These are phyloP conservation scores for Ptychochromis oligacanthus DNA, from an alignment of 2,113 vertebrate species.

Conservation along the genomic window DNA sequence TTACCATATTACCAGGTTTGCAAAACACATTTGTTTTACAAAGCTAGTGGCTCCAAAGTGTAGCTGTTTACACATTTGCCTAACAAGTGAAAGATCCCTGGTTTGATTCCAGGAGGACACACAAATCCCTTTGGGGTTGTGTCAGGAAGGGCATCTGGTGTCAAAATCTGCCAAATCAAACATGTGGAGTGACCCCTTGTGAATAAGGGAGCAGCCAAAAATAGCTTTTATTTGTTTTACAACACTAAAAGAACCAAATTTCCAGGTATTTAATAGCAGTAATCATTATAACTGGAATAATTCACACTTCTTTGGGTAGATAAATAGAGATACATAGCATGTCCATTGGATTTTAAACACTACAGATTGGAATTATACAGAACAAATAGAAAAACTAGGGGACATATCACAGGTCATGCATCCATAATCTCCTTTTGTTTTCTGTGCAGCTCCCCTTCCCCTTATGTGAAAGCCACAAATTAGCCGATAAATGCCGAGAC, in stretches of 20 bases:
- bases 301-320: not conserved
- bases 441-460: not conserved
- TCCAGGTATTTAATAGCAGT: not conserved
- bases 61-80: no score
- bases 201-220: no score
- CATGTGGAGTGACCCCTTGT: no score
- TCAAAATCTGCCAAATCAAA: no score
- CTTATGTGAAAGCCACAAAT: conserved; percentile 40
- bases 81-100: no score
- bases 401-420: conserved; percentile 9
- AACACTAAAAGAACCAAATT: not conserved
- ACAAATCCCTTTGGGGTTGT: no score
- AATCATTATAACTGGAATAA: not conserved
- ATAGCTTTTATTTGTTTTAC: not conserved
- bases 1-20: conserved; percentile 8
- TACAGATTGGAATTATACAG: not conserved
- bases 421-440: conserved; percentile 29
- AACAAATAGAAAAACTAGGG: not conserved
- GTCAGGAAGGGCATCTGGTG: no score
- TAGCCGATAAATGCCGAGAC: conserved; percentile 34
- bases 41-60: not conserved
- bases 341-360: conserved; percentile 5
- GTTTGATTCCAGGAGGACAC: no score
- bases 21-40: conserved; percentile 8
- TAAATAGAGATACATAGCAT: conserved; percentile 20